Base-by-base conservation (phyloP, 2,797 vertebrate species). In the Erpetoichthys calabaricus region DNA sequence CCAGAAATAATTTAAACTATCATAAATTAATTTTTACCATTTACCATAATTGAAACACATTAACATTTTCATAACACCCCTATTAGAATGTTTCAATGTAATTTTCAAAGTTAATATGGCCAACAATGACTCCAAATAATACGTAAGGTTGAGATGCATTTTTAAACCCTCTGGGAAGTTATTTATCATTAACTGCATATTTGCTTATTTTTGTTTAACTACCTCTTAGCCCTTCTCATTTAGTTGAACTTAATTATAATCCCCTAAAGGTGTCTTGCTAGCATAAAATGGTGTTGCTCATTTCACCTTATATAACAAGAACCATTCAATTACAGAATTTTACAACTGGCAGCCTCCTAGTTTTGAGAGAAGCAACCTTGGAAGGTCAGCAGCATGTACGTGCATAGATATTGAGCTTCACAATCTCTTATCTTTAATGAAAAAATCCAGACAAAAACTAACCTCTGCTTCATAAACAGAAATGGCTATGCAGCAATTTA, bases 351-450 rank as follows among this genome's bases (percentile, higher is more conserved):
- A 49, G 7, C 47, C n/a, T 49, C 7, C 5, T 9, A 51, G 25
- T 53, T 62, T 10, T 59, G 41, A 70, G 65, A 57, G 60, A 51
- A 0, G 10, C 76, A 71, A 82, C 80, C 76, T 85, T 82, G 78
- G 64, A 69, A 53, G 72, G 71, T 66, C 65, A 65, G 70, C 68
- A 42, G 61, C 79, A 80, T 84, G 80, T 64, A 64, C 53, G 64
- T 72, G 80, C 78, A 84, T 80, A 80, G 76, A 80, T 75, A 80
- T 76, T 74, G 73, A 75, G 67, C 68, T 78, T 80, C 80, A 79
- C 68, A 59, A 60, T 66, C 60, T 67, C 58, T 60, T 45, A 47
- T 63, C 68, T 45, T 56, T 71, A 68, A 77, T 72, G 65, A 68
- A 76, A 74, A 62, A 73, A 68, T 60, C 65, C 65, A 67, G 52